phyloP scores from a whole-genome alignment of 2,113 vertebrate species.

The rabbit (Oryctolagus cuniculus) region DNA sequence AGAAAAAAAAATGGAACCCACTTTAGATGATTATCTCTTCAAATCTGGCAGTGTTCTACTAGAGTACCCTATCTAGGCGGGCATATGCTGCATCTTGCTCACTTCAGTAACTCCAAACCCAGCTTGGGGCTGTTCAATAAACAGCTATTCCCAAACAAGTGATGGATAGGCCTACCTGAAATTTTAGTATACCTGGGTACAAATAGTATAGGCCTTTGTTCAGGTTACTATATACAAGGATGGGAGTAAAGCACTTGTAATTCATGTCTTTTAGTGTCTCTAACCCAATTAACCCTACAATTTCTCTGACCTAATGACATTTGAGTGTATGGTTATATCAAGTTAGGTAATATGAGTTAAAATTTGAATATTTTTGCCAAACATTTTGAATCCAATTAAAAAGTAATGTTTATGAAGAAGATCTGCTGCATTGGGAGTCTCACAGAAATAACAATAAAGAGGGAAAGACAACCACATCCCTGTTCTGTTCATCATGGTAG shows the following conservation, averaged over 20 bases:
- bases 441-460: background rate
- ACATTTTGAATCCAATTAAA: conserved; percentile 32
- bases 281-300: background rate
- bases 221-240: background rate
- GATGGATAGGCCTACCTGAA: background rate
- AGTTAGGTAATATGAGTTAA: background rate
- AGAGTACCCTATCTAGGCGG: background rate
- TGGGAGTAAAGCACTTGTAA: background rate
- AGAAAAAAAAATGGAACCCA: background rate
- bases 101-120: background rate
- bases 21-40: background rate
- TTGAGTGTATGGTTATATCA: background rate
- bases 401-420: background rate
- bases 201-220: background rate
- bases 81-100: background rate
- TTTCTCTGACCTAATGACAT: background rate
- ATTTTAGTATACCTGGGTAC: background rate
- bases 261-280: background rate
- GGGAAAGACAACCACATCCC: background rate
- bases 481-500: background rate
- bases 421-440: background rate
- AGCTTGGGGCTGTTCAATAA: background rate
- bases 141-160: background rate
- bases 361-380: background rate
- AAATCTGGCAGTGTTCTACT: background rate